These are phyloP conservation scores for Melospiza georgiana DNA, from an alignment of 2,113 vertebrate species.

Conservation along the genomic window DNA sequence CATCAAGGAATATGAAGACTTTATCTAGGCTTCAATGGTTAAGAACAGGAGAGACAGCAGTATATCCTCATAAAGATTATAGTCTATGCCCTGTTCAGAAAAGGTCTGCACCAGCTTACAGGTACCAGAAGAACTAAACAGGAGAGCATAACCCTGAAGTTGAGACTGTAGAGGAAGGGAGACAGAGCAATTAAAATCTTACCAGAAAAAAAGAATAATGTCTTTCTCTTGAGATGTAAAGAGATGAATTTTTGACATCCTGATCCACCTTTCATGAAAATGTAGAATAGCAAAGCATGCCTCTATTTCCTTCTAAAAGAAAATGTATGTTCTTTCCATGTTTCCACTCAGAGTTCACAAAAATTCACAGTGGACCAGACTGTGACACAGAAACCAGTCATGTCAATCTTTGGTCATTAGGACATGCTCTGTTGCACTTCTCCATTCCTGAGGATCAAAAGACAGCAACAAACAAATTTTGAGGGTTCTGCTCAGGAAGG, in stretches of 20 bases:
- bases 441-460: not conserved
- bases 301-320: not conserved
- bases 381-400: not conserved
- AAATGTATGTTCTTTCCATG: not conserved
- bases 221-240: not conserved
- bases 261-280: not conserved
- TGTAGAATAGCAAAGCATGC: not conserved
- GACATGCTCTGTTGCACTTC: not conserved
- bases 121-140: not conserved
- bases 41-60: not conserved
- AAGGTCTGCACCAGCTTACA: not conserved
- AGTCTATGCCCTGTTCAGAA: not conserved
- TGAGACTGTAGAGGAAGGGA: not conserved
- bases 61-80: not conserved
- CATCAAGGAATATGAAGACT: not conserved
- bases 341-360: constrained; percentile 1
- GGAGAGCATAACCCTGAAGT: not conserved
- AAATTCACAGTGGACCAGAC: not conserved
- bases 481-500: not conserved
- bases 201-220: not conserved
- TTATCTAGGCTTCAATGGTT: not conserved
- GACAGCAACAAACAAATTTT: not conserved
- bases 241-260: not conserved
- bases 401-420: not conserved
- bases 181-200: not conserved